phyloP scores from a whole-genome alignment of 1,140 invertebrate species.

The Polypedilum vanderplanki region DNA sequence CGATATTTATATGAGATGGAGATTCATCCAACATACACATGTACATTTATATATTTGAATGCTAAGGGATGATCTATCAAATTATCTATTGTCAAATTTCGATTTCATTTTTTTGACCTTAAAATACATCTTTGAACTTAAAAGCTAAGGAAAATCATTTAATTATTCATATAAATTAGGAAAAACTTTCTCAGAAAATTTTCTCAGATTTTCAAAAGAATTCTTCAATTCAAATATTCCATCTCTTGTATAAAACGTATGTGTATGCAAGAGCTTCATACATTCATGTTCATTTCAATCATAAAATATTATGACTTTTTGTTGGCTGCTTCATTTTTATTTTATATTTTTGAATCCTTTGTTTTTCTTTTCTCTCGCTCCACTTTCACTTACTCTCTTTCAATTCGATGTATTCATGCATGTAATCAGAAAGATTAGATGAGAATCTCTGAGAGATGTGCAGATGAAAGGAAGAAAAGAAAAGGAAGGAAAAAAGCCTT shows the following conservation, averaged over 20 bases:
- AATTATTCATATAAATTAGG: no score
- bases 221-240: no score
- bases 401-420: slow-evolving; percentile 17
- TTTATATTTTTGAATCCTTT: background rate
- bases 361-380: background rate
- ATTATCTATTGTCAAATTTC: no score
- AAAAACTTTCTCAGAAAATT: no score
- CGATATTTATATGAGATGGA: no score
- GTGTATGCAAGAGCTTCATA: background rate
- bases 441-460: background rate
- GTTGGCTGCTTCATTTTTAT: slow-evolving; percentile 15
- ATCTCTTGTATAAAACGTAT: no score
- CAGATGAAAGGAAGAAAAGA: background rate
- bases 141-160: no score
- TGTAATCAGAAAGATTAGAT: slow-evolving; percentile 14
- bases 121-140: no score
- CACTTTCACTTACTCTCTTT: background rate
- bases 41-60: background rate
- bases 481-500: background rate
- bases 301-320: slow-evolving; percentile 29
- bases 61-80: background rate
- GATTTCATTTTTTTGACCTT: no score
- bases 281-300: background rate
- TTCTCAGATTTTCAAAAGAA: background rate
- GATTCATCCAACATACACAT: no score